These are phyloP conservation scores for Gallinago paraguaiae DNA, from an alignment of 2,113 vertebrate species.

Conservation along the genomic window DNA sequence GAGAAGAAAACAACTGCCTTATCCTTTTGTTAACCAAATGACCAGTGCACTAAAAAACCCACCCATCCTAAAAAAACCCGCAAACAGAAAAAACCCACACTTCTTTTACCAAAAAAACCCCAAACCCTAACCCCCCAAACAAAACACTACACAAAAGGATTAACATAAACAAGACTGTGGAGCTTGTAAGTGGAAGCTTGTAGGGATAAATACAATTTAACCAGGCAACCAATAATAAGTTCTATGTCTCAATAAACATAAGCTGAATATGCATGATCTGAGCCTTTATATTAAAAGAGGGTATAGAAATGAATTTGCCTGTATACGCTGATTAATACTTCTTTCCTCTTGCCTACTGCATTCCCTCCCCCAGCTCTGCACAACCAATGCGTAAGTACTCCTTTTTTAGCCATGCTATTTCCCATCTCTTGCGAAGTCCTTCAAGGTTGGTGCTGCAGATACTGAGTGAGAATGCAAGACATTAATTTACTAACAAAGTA, in stretches of 20 bases:
- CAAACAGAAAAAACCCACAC: not conserved
- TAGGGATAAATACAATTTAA: not conserved
- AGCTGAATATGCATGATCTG: not conserved
- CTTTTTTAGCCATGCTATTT: not conserved
- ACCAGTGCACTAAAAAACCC: not conserved
- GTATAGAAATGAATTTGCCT: not conserved
- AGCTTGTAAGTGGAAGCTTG: not conserved
- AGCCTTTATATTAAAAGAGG: not conserved
- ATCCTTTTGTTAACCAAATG: not conserved
- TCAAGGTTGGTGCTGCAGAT: not conserved
- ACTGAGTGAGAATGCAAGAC: not conserved
- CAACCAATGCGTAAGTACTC: not conserved
- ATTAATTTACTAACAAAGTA: not conserved
- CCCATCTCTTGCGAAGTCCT: not conserved
- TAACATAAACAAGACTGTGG: not conserved
- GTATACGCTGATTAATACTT: not conserved
- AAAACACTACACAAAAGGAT: not conserved
- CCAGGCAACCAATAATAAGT: not conserved
- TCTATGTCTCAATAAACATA: not conserved
- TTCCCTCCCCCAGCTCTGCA: not conserved
- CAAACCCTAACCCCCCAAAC: not conserved
- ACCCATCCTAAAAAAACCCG: rapidly evolving
- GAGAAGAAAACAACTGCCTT: not conserved
- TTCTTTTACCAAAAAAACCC: not conserved
- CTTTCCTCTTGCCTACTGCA: not conserved